These are phyloP conservation scores for Tinea pellionella DNA, from an alignment of 2,888 invertebrate genomes.

Conservation along the genomic window DNA sequence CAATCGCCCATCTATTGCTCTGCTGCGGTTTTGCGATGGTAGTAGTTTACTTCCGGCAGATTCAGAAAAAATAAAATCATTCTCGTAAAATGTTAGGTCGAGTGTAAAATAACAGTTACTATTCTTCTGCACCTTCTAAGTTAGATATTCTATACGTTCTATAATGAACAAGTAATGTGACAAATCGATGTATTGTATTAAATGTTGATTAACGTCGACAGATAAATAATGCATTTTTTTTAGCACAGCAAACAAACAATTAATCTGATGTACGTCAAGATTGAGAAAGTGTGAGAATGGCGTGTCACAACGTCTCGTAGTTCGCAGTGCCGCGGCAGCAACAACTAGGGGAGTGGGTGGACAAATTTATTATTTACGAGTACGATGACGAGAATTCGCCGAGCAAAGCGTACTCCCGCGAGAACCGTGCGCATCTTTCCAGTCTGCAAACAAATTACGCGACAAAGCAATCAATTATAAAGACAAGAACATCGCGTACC, in stretches of 20 bases:
- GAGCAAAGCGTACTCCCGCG: slow-evolving; percentile 45
- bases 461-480: slow-evolving; percentile 70
- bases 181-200: too few species aligned
- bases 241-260: not conserved
- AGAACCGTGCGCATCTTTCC: slow-evolving; percentile 34
- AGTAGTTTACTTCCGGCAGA: too few species aligned
- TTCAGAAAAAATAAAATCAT: too few species aligned
- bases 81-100: too few species aligned
- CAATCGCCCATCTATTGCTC: not conserved
- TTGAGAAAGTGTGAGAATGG: not conserved
- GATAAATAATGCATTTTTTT: too few species aligned
- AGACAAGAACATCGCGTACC: slow-evolving; percentile 52
- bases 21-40: not conserved
- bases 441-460: slow-evolving; percentile 65
- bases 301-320: not conserved
- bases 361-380: slow-evolving; percentile 58
- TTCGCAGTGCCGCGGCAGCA: not conserved
- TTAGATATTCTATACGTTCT: too few species aligned
- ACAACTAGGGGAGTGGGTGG: not conserved
- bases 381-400: slow-evolving; percentile 46
- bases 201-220: too few species aligned
- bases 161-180: too few species aligned
- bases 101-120: too few species aligned
- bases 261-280: not conserved
- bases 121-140: too few species aligned